phyloP scores from a whole-genome alignment of 2,888 invertebrate species.

The Phymatocera aterrima region DNA sequence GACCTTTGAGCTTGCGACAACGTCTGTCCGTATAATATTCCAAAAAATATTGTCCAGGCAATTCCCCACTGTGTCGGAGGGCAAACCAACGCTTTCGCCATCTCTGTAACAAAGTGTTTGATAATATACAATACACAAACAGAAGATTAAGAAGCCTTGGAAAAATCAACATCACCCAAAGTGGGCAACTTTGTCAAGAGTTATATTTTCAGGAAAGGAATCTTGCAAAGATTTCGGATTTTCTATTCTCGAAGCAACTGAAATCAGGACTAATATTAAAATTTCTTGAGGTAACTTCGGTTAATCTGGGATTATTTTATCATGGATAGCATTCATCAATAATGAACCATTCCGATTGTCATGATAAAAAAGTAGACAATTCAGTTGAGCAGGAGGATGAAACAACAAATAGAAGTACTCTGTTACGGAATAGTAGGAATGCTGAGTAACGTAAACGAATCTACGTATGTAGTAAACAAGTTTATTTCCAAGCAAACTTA shows the following conservation, averaged over 20 bases:
- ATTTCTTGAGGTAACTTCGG: not conserved
- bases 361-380: not conserved
- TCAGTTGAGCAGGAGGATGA: not conserved
- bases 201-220: not conserved
- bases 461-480: not conserved
- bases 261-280: not conserved
- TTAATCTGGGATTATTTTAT: not conserved
- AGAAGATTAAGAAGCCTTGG: not conserved
- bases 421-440: not conserved
- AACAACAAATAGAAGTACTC: not conserved
- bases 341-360: not conserved
- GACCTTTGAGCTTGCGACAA: conserved; percentile 90
- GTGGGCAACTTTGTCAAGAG: not conserved
- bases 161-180: not conserved
- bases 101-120: conserved; percentile 79
- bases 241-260: not conserved
- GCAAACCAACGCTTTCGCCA: conserved; percentile 98
- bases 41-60: conserved; percentile 95
- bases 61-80: conserved; percentile 91
- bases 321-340: not conserved
- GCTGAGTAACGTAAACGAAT: conserved; percentile 32
- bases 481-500: conserved; percentile 77
- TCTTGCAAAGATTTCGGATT: not conserved
- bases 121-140: not conserved
- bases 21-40: conserved; percentile 95